Conservation (phyloP, 2,797 vertebrate genomes). For the Acrossocheilus fasciatus region DNA sequence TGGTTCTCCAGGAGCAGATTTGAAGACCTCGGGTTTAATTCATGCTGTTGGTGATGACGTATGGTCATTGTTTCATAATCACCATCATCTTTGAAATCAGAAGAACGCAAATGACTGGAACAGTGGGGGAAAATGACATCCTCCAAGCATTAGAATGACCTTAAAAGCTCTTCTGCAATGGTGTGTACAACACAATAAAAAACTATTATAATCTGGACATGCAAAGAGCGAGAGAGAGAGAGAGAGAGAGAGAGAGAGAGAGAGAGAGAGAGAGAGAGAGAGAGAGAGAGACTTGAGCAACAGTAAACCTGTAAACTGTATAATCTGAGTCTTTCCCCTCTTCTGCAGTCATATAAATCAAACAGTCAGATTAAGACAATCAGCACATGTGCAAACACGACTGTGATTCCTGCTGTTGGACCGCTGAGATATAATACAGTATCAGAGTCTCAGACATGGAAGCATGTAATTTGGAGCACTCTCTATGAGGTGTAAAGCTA, state of each 20-base stretch:
- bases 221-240: neutral
- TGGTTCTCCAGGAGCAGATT: neutral
- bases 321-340: slow-evolving; percentile 26
- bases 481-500: neutral
- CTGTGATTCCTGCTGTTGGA: neutral
- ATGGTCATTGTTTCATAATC: neutral
- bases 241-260: no score
- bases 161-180: neutral
- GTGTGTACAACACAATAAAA: slow-evolving; percentile 5
- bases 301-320: neutral
- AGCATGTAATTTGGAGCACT: neutral
- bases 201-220: neutral
- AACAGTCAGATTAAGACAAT: slow-evolving; percentile 20
- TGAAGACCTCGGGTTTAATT: neutral
- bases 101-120: neutral
- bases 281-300: neutral
- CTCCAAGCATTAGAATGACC: neutral
- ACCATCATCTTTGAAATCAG: neutral
- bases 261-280: no score
- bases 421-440: neutral
- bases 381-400: neutral
- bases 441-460: neutral
- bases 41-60: neutral
- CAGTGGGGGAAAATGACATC: neutral
- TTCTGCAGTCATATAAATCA: slow-evolving; percentile 19